Conservation (phyloP, 2,113 vertebrate genomes). For the Suncus etruscus region DNA sequence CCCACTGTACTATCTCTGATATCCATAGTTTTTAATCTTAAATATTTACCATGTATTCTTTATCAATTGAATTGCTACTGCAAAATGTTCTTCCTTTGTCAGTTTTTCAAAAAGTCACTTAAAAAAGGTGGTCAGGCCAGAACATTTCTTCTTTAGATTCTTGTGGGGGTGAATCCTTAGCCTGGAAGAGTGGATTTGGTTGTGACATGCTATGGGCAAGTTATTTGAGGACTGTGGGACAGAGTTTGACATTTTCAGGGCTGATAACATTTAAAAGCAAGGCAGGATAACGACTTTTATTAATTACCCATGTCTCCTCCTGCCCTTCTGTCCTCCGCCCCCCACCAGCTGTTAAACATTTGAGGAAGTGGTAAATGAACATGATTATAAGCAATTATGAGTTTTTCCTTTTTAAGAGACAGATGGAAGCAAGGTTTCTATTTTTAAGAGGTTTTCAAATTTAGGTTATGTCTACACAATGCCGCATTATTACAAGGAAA, state of each 20-base stretch:
- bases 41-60: constrained; percentile 50
- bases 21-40: background rate
- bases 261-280: constrained; percentile 66
- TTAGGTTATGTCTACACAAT: constrained; percentile 71
- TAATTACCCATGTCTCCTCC: constrained; percentile 72
- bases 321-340: constrained; percentile 55
- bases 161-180: background rate
- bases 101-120: background rate
- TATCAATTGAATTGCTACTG: background rate
- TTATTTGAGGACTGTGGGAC: background rate
- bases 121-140: background rate
- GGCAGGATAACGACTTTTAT: constrained; percentile 70
- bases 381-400: constrained; percentile 77
- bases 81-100: background rate
- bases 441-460: constrained; percentile 69
- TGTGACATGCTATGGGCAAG: background rate
- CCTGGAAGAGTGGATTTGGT: constrained; percentile 3
- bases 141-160: background rate
- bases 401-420: constrained; percentile 73
- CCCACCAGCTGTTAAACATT: constrained; percentile 75
- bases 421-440: constrained; percentile 73
- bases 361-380: constrained; percentile 76
- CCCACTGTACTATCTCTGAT: no score
- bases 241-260: constrained; percentile 72
- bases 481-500: constrained; percentile 13